phyloP scores from a whole-genome alignment of 2,888 invertebrate species.

The Andrena flavipes region DNA sequence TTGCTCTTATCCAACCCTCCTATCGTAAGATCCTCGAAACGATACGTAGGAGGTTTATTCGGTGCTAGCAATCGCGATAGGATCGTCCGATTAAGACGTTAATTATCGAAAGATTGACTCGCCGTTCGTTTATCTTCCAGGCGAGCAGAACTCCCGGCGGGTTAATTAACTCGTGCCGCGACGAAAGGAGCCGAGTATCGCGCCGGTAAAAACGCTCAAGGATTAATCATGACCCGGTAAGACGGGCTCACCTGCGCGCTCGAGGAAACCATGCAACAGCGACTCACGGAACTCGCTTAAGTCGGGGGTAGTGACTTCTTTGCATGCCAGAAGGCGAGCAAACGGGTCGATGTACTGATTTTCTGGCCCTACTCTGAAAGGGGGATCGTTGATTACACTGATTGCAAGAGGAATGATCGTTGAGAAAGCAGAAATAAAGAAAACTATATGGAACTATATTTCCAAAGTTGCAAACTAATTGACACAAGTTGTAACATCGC shows the following conservation, averaged over 20 bases:
- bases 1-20: constrained; percentile 22
- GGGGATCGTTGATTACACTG: constrained; percentile 26
- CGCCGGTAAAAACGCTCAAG: constrained; percentile 49
- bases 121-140: constrained; percentile 30
- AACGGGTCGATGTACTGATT: constrained; percentile 24
- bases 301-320: constrained; percentile 64
- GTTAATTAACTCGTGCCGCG: constrained; percentile 65
- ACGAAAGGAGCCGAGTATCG: constrained; percentile 34
- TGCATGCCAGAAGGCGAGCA: constrained; percentile 35
- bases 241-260: constrained; percentile 30
- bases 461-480: background rate
- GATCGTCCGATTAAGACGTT: constrained; percentile 69
- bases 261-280: constrained; percentile 44
- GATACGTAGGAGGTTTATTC: constrained; percentile 38
- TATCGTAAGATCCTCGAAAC: constrained; percentile 14
- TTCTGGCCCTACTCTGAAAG: constrained; percentile 16
- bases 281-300: constrained; percentile 50
- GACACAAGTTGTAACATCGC: too few relatives aligned
- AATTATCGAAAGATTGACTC: constrained; percentile 65
- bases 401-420: background rate
- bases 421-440: background rate
- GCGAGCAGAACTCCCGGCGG: constrained; percentile 44
- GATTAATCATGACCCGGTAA: constrained; percentile 65
- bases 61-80: constrained; percentile 54
- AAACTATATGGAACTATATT: background rate